These are phyloP conservation scores for Denticeps clupeoides DNA, from an alignment of 2,797 vertebrate genomes.

Conservation along the genomic window DNA sequence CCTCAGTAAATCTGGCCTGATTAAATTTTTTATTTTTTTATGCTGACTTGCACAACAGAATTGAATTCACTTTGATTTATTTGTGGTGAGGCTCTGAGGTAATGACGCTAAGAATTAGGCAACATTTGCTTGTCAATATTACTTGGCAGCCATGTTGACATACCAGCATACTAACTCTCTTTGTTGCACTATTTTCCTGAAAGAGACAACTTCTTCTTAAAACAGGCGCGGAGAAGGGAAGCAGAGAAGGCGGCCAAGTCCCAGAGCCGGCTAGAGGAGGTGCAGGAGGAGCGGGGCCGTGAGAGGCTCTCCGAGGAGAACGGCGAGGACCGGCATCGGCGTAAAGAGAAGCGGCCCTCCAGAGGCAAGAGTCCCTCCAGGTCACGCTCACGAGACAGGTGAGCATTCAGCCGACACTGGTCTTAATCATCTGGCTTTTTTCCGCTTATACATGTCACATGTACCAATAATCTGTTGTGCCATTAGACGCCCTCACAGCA, in stretches of 20 bases:
- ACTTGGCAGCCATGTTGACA: constrained; percentile 52
- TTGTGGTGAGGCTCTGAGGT: constrained; percentile 18
- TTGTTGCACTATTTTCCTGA: constrained; percentile 99
- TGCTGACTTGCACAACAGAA: neutral
- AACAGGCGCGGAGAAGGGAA: constrained; percentile 97
- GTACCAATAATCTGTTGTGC: neutral
- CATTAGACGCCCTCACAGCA: constrained; percentile 80
- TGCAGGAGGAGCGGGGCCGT: constrained; percentile 69
- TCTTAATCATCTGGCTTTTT: too few species aligned
- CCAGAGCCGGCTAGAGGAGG: constrained; percentile 75
- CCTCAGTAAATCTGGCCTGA: constrained; percentile 14
- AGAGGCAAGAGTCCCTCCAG: constrained; percentile 79
- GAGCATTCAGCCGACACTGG: constrained; percentile 3
- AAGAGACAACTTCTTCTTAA: constrained; percentile 99
- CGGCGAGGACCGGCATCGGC: constrained; percentile 82
- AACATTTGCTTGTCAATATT: constrained; percentile 70
- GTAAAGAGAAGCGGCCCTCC: constrained; percentile 77
- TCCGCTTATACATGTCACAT: too few species aligned
- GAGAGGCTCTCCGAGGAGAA: constrained; percentile 84
- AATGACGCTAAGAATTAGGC: constrained; percentile 49
- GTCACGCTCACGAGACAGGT: constrained; percentile 88
- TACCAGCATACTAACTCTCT: constrained; percentile 97
- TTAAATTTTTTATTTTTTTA: constrained; percentile 25
- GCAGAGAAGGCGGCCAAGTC: constrained; percentile 84
- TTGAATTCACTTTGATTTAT: neutral